Percentiles rank a stretch among this genome's conserved stretches.
These are phyloP conservation scores for Venturia canescens DNA, from an alignment of 1,140 invertebrate genomes.

Conservation along the genomic window DNA sequence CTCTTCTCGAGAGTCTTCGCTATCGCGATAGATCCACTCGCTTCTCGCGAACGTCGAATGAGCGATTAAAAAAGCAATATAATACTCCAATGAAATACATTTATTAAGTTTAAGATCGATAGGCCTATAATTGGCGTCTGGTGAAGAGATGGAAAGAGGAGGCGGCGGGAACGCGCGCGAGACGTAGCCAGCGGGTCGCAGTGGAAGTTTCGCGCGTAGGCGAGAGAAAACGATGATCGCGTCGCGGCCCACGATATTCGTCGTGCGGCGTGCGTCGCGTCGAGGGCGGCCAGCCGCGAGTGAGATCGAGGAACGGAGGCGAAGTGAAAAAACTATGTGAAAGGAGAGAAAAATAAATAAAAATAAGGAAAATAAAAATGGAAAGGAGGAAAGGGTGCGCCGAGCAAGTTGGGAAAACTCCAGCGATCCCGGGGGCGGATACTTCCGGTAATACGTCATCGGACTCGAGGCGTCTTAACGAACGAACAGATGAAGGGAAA, in stretches of 20 bases:
- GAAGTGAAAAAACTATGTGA: constrained; percentile 23
- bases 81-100: not conserved
- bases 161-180: not conserved
- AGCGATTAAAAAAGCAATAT: not conserved
- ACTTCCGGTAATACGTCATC: constrained; percentile 50
- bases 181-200: constrained; percentile 18
- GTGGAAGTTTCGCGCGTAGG: constrained; percentile 62
- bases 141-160: constrained; percentile 22
- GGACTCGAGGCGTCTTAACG: constrained; percentile 39
- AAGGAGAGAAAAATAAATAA: not conserved
- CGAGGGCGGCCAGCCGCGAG: not conserved
- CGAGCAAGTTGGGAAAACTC: constrained; percentile 53
- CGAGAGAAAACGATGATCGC: constrained; percentile 58
- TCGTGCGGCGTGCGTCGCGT: not conserved
- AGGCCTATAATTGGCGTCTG: constrained; percentile 38
- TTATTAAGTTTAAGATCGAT: constrained; percentile 33
- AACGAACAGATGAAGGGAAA: not conserved
- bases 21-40: no score
- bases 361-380: constrained; percentile 9
- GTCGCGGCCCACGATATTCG: constrained; percentile 41
- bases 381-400: constrained; percentile 56
- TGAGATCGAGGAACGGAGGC: constrained; percentile 49
- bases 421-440: constrained; percentile 36
- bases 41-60: not conserved
- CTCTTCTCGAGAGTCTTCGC: no score